Evolutionary conservation across 2,888 invertebrate genomes (phyloP).

Genomic region (Hirtodrosophila cameraria): DNA sequence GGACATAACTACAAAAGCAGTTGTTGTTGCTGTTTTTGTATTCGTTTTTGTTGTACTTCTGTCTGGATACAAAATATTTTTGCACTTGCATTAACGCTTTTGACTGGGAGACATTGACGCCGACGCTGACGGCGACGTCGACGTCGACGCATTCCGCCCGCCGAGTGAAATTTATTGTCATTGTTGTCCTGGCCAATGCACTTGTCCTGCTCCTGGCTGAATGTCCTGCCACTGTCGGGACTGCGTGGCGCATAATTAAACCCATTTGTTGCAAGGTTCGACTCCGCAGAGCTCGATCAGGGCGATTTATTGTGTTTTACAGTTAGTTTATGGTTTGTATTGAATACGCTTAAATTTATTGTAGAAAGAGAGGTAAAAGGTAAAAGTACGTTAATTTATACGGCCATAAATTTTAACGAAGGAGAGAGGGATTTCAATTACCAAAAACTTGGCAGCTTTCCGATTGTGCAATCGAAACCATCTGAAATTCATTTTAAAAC

Average conservation of each 20-base stretch:
- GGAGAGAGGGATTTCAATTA: constrained; percentile 44
- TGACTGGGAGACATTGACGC: constrained; percentile 6
- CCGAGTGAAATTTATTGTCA: constrained; percentile 65
- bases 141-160: background rate
- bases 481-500: background rate
- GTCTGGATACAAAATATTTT: constrained; percentile 59
- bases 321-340: constrained; percentile 67
- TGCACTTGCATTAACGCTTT: constrained; percentile 59
- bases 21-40: constrained; percentile 12
- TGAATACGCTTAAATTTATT: constrained; percentile 31
- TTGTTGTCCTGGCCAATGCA: constrained; percentile 64
- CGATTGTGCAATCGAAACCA: constrained; percentile 10
- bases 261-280: constrained; percentile 67
- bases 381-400: constrained; percentile 31
- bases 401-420: constrained; percentile 32
- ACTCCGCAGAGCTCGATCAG: constrained; percentile 35
- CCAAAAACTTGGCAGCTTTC: constrained; percentile 23
- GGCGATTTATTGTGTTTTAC: constrained; percentile 67
- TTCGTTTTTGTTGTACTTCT: constrained; percentile 13
- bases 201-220: constrained; percentile 35
- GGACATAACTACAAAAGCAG: constrained; percentile 19
- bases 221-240: constrained; percentile 20
- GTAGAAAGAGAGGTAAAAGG: background rate
- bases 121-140: background rate
- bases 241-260: constrained; percentile 70